These are phyloP conservation scores for Polyergus mexicanus DNA, from an alignment of 1,140 invertebrate genomes.

Conservation along the genomic window DNA sequence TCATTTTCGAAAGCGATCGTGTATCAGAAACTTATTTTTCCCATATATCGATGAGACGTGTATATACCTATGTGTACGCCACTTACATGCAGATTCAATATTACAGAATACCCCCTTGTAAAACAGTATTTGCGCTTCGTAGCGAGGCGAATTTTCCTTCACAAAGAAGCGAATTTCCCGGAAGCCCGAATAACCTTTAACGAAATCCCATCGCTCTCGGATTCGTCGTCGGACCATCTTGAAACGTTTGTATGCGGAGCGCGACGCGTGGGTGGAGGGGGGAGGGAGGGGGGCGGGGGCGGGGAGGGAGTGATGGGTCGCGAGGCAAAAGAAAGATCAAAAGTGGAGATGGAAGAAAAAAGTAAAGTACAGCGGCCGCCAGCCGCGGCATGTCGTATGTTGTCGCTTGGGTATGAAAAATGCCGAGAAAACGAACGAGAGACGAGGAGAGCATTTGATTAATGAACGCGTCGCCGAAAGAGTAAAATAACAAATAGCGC, in stretches of 20 bases:
- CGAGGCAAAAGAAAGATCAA: constrained; percentile 24
- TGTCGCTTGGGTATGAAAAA: constrained; percentile 79
- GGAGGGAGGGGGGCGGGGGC: no score
- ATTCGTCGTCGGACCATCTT: background rate
- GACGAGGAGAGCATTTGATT: constrained; percentile 81
- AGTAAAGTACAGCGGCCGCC: constrained; percentile 60
- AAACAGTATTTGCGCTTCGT: constrained; percentile 21
- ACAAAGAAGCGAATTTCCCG: constrained; percentile 25
- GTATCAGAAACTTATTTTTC: background rate
- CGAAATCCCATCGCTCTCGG: constrained; percentile 7
- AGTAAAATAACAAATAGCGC: constrained; percentile 84
- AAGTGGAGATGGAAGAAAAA: constrained; percentile 10
- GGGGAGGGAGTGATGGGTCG: background rate
- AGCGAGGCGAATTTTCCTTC: constrained; percentile 21
- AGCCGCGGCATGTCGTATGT: constrained; percentile 67
- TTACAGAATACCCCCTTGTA: constrained; percentile 13
- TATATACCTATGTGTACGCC: background rate
- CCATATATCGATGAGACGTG: background rate
- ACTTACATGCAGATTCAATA: constrained; percentile 19
- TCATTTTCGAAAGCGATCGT: background rate
- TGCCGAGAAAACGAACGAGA: constrained; percentile 74
- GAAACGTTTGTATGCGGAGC: background rate
- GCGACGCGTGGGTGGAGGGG: background rate
- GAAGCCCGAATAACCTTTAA: background rate
- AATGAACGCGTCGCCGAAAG: constrained; percentile 83